Base-by-base conservation (phyloP, 1,140 invertebrate genomes). In the Zaprionus lachaisei region DNA sequence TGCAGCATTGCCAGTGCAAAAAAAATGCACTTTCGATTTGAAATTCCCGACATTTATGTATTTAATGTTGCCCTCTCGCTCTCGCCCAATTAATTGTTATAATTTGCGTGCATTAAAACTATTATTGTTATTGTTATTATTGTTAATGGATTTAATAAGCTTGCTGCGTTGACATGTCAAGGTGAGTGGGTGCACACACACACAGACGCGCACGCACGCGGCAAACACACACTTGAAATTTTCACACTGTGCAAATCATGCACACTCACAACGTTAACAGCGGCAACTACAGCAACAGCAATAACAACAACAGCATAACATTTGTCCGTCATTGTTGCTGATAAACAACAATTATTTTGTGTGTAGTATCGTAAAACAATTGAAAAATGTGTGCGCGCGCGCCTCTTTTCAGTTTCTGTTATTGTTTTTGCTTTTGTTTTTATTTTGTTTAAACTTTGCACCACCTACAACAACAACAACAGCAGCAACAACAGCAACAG, bases 21-120 rank as follows among this genome's bases (percentile, higher is more conserved):
- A 58, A 58, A 80, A 77, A 83, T 87, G 79, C 84, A 81, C 84
- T 89, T 89, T 89, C 84, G 75, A 76, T 89, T 75, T 62, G 55
- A 12, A 58, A 55, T 71, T 24, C 38, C 57, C 38, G 24, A 31
- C 44, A 44, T 44, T 63, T 61, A 62, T 34, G 31, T 34, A 2
- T 34, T 9, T 34, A 4, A 34, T 34, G 9, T 34, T 11, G 31
- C 31, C 31, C 31, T 34, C 31, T 34, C 17, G 15, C n/a, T 5
- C n/a, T n/a, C 41, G 5, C 15, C n/a, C n/a, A 68, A 79, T 60
- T 89, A 84, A 90, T 84, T 79, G 81, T 69, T 71, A 76, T 81
- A 84, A 87, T 89, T 89, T 67, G 70, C 74, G 62, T 77, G 62
- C 15, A 47, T 75, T 75, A 47, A 26, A 58, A 57, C 51, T 61